These are phyloP conservation scores for Ophion ellenae DNA, from an alignment of 2,888 invertebrate genomes.

Conservation along the genomic window DNA sequence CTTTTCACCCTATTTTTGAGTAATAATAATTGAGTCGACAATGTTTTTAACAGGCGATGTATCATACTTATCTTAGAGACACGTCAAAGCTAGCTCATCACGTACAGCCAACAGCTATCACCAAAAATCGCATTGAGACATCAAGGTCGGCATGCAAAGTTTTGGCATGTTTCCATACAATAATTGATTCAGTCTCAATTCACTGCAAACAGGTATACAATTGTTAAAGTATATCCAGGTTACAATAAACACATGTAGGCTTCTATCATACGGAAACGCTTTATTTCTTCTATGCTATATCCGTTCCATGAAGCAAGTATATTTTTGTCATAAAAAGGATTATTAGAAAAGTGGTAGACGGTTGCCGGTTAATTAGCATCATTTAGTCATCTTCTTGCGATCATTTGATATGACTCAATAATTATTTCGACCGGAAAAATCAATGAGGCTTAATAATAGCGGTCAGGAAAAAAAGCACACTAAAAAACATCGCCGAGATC, in stretches of 20 bases:
- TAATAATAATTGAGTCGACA: too few species aligned
- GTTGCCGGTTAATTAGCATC: slow-evolving; percentile 49
- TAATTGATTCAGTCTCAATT: not conserved
- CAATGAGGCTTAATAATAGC: slow-evolving; percentile 52
- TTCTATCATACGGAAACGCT: not conserved
- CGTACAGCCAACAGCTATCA: not conserved
- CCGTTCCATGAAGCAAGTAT: not conserved
- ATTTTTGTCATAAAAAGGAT: not conserved
- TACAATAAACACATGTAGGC: not conserved
- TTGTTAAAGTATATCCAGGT: not conserved
- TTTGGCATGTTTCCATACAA: not conserved
- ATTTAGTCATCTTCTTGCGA: slow-evolving; percentile 24
- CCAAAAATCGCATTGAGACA: not conserved
- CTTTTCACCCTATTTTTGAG: too few species aligned
- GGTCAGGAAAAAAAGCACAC: slow-evolving; percentile 44
- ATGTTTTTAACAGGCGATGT: too few species aligned
- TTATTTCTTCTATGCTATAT: not conserved
- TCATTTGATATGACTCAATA: slow-evolving; percentile 52
- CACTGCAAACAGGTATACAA: not conserved
- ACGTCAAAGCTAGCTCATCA: too few species aligned
- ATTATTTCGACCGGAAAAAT: slow-evolving; percentile 61
- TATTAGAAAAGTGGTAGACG: slow-evolving; percentile 30
- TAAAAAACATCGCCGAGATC: slow-evolving; percentile 38
- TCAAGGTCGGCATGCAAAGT: not conserved
- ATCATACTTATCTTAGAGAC: too few species aligned